Base-by-base conservation (phyloP, 2,888 invertebrate genomes). In the Acanthopleura granulata region DNA sequence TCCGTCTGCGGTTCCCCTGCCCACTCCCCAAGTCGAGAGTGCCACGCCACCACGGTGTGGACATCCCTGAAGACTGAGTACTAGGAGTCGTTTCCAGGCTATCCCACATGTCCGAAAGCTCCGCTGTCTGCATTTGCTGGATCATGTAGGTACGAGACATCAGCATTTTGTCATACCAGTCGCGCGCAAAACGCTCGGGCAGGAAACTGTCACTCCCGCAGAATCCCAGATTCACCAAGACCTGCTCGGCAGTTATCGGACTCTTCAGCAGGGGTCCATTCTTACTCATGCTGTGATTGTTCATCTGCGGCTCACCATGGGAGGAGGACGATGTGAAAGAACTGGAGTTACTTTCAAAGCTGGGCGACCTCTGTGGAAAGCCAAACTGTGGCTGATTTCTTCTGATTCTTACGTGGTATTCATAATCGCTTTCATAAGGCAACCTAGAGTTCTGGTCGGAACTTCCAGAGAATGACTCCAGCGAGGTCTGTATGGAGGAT, bases 161-260 rank as follows among this genome's bases (percentile, higher is more conserved):
- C 1, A 75, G 49, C 18, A 86, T 77, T 79, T 87, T 89, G 22
- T 81, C 78, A 49, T 82, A 84, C 88, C 88, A 88, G 76, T 87
- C 85, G 25, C 78, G 78, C 16, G 85, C 79, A 78, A 89, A 89
- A 49, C 89, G 75, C 72, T 87, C 86, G 0, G 89, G 89, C 15
- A 89, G 76, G 74, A 86, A 86, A 29, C 83, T 84, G 16, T 83
- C 84, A 9, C 82, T 77, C 14, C 80, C 81, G 4, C 80, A 82
- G 76, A 87, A 87, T 0, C 89, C 88, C 22, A 88, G 78, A 75
- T 82, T 84, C 74, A 81, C 79, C 25, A 88, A 78, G 29, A 88
- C 76, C 9, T 84, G 77, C 72, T 87, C 85, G 4, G 86, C 84
- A 50, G 76, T 72, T 30, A 73, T 72, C 14, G 75, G 29, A 3